These are phyloP conservation scores for Dorcus hopei DNA, from an alignment of 2,888 invertebrate genomes.

Conservation along the genomic window DNA sequence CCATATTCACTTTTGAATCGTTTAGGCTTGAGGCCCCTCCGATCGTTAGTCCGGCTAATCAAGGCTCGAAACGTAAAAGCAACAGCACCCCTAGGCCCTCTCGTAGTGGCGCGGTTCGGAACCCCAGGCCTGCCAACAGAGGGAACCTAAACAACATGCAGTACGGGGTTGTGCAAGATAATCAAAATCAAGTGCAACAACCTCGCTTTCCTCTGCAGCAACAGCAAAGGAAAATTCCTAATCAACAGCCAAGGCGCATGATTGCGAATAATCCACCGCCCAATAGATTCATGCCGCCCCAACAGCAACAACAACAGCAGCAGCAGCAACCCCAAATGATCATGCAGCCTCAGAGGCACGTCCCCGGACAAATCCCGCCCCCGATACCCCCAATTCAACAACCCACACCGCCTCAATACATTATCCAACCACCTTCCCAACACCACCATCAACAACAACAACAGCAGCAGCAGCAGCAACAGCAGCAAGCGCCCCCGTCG, in stretches of 20 bases:
- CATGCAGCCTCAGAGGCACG: not conserved
- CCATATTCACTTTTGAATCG: too few species aligned
- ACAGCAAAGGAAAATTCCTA: slow-evolving; percentile 17
- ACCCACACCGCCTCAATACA: slow-evolving; percentile 18
- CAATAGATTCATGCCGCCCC: slow-evolving; percentile 26
- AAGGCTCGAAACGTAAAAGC: too few species aligned
- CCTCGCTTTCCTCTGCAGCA: slow-evolving; percentile 24
- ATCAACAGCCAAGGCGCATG: slow-evolving; percentile 18
- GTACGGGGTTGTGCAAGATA: too few species aligned
- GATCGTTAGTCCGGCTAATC: too few species aligned
- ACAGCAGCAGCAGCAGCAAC: slow-evolving; percentile 22
- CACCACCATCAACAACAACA: slow-evolving; percentile 27
- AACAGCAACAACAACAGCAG: slow-evolving; percentile 34
- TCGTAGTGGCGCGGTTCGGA: not conserved
- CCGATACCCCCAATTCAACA: slow-evolving; percentile 5
- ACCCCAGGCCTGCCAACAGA: not conserved
- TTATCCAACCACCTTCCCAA: slow-evolving; percentile 28
- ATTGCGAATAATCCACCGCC: not conserved
- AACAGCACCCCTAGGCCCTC: too few species aligned
- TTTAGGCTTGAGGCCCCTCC: too few species aligned
- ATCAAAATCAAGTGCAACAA: slow-evolving; percentile 7
- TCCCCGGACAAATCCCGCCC: too few species aligned
- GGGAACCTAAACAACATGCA: too few species aligned
- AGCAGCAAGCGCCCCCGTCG: slow-evolving; percentile 26
- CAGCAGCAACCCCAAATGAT: slow-evolving; percentile 2